Evolutionary conservation across 2,888 invertebrate genomes (phyloP).

Genomic region (Archips crataeganus): DNA sequence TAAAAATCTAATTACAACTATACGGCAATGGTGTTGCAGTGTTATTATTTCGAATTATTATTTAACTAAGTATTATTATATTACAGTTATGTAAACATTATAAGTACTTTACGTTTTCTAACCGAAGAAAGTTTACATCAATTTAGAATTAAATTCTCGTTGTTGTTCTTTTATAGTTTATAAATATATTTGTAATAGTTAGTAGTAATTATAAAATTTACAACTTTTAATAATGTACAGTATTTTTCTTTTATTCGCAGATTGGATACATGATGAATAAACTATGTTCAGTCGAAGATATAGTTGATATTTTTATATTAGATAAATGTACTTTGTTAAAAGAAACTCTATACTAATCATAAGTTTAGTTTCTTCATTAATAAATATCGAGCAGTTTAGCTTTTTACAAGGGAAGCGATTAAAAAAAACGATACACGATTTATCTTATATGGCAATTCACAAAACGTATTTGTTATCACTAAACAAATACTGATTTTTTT

Average conservation of each 20-base stretch:
- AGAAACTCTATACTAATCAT: conserved; percentile 52
- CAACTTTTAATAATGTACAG: conserved; percentile 46
- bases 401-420: conserved; percentile 39
- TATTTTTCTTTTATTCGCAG: conserved; percentile 57
- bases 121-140: conserved; percentile 65
- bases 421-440: conserved; percentile 39
- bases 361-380: conserved; percentile 50
- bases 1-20: conserved; percentile 58
- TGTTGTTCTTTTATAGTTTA: conserved; percentile 66
- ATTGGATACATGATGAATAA: conserved; percentile 63
- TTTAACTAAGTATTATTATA: conserved; percentile 43
- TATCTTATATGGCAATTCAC: conserved; percentile 39
- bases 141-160: conserved; percentile 85
- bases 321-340: conserved; percentile 44
- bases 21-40: conserved; percentile 75
- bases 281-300: conserved; percentile 80
- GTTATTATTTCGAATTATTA: conserved; percentile 56
- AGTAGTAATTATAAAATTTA: conserved; percentile 54
- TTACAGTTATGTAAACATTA: conserved; percentile 53
- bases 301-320: conserved; percentile 56
- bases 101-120: conserved; percentile 47
- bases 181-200: conserved; percentile 47
- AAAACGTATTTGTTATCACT: conserved; percentile 51
- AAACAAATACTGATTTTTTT: conserved; percentile 52
- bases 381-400: conserved; percentile 33